Base-by-base conservation (phyloP, 1,140 invertebrate genomes). In the Aleiodes sp. region DNA sequence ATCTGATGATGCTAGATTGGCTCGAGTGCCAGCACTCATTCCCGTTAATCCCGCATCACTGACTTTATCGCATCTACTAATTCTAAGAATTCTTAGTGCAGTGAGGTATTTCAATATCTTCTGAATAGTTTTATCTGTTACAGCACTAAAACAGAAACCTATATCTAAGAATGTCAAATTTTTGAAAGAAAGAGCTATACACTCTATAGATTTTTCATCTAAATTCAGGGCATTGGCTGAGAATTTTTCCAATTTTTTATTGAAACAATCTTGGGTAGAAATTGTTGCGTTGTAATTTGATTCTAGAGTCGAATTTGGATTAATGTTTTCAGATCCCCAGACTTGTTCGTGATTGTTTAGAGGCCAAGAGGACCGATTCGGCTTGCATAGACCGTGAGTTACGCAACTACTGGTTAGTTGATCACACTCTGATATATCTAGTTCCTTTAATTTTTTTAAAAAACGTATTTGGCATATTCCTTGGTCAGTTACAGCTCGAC, bases 341-440 rank as follows among this genome's bases (percentile, higher is more conserved):
- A 31, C n/a, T 4, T 41, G 31, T 19, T 19, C 29, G 19, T 3
- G n/a, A n/a, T n/a, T n/a, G n/a, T n/a, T n/a, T n/a, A n/a, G n/a
- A n/a, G n/a, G n/a, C n/a, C n/a, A n/a, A n/a, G n/a, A n/a, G n/a
- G n/a, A 1, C 33, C n/a, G 6, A 8, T 24, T 19, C 9, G 0
- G 43, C 8, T 10, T 66, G 57, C 88, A 90, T 2, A 91, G 79
- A n/a, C 89, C 89, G 60, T 85, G 83, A 65, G 87, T 84, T 12
- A 93, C 82, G 12, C 90, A 90, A 24, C 84, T 81, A 60, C 87
- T 88, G 21, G 88, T 89, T n/a, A 93, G 82, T 61, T 88, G 81
- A 78, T 91, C 89, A 77, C 91, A 91, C 71, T 90, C 88, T 0
- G 91, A 91, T 12, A 93, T 88, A 76, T 93, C 90, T 19, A 94